phyloP scores from a whole-genome alignment of 1,140 invertebrate species.

The Saccostrea glomerata region DNA sequence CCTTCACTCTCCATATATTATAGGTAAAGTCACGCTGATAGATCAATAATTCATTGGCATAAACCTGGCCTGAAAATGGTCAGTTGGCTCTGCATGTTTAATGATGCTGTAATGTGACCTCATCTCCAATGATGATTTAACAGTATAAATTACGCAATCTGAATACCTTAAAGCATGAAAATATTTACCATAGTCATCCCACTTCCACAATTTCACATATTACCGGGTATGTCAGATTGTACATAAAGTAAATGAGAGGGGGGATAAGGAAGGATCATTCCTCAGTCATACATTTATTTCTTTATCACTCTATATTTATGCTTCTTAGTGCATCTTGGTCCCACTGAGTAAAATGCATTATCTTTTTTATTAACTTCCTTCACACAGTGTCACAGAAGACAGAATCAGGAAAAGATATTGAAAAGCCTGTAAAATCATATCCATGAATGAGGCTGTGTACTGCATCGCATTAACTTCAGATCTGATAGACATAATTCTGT shows the following conservation, averaged over 20 bases:
- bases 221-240: neutral
- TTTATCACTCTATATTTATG: neutral
- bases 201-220: neutral
- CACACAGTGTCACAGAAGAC: neutral
- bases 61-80: no score
- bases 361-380: neutral
- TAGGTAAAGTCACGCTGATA: no score
- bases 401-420: neutral
- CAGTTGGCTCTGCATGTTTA: no score
- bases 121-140: no score
- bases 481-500: neutral
- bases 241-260: neutral
- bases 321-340: neutral
- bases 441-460: slow-evolving; percentile 3
- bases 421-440: neutral
- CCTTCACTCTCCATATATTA: no score
- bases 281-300: neutral
- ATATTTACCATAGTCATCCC: no score
- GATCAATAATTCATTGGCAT: no score
- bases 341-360: neutral
- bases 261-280: neutral
- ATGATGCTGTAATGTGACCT: no score
- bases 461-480: neutral
- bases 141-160: no score
- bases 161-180: no score